These are phyloP conservation scores for Semotilus atromaculatus DNA, from an alignment of 2,797 vertebrate genomes.

Conservation along the genomic window DNA sequence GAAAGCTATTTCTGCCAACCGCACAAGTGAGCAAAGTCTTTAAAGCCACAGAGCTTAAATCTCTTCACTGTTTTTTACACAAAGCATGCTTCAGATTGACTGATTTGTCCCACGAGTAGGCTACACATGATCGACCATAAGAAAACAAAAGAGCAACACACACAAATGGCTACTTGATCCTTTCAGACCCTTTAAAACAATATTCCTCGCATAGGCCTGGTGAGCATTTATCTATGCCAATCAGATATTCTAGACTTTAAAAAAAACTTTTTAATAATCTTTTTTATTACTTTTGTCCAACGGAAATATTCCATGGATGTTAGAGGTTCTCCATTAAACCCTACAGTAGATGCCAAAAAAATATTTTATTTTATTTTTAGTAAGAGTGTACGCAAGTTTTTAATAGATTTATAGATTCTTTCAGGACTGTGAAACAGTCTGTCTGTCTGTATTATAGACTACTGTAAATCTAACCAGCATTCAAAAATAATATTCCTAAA, in stretches of 20 bases:
- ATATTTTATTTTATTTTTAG: neutral
- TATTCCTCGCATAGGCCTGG: neutral
- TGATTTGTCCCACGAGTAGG: constrained; percentile 66
- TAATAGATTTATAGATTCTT: neutral
- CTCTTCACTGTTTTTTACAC: constrained; percentile 69
- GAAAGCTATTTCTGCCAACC: constrained; percentile 80
- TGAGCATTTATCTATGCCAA: neutral
- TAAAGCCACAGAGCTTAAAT: constrained; percentile 77
- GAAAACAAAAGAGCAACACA: constrained; percentile 49
- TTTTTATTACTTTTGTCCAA: neutral
- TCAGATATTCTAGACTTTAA: neutral
- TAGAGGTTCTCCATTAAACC: neutral
- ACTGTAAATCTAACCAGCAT: neutral
- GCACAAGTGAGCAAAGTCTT: constrained; percentile 78
- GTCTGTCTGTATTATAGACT: neutral
- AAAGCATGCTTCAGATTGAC: constrained; percentile 62
- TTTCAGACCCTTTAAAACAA: neutral
- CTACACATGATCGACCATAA: constrained; percentile 35
- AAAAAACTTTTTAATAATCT: neutral
- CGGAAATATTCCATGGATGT: neutral
- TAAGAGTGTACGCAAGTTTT: neutral
- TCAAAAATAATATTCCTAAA: constrained; percentile 16
- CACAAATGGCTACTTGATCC: neutral
- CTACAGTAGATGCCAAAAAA: neutral
- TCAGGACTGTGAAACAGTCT: neutral